phyloP scores from a whole-genome alignment of 2,888 invertebrate genomes.

The Acanthosoma haemorrhoidale region DNA sequence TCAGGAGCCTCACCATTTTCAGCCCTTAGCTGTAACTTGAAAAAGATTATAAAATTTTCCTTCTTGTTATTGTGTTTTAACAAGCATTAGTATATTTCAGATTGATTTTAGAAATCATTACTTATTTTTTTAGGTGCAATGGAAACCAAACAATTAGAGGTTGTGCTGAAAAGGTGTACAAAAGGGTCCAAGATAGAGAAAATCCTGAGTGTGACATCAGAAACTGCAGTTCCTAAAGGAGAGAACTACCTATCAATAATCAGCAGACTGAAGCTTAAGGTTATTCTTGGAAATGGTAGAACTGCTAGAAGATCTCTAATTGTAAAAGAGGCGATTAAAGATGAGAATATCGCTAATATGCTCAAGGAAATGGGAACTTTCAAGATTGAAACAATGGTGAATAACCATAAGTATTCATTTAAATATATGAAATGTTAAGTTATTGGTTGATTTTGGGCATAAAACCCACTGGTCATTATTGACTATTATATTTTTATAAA shows the following conservation, averaged over 20 bases:
- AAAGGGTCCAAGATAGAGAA: slow-evolving; percentile 11
- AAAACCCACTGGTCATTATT: too few species aligned
- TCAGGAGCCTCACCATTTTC: too few species aligned
- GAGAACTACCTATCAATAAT: slow-evolving; percentile 26
- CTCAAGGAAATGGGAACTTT: not conserved
- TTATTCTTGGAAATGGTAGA: slow-evolving; percentile 7
- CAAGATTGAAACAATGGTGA: not conserved
- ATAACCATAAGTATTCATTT: too few species aligned
- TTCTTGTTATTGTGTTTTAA: too few species aligned
- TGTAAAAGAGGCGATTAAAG: slow-evolving; percentile 4
- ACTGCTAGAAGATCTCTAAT: slow-evolving; percentile 3
- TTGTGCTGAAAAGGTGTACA: not conserved
- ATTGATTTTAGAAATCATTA: too few species aligned
- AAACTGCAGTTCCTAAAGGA: slow-evolving; percentile 17
- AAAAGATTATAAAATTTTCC: too few species aligned
- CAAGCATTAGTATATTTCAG: too few species aligned
- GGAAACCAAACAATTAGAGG: not conserved
- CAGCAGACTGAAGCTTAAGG: slow-evolving; percentile 19
- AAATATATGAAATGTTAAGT: too few species aligned
- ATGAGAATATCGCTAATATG: not conserved
- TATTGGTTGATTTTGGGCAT: too few species aligned
- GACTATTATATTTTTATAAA: too few species aligned
- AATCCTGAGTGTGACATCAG: slow-evolving; percentile 14
- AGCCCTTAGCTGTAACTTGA: too few species aligned
- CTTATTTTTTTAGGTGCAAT: not conserved